These are phyloP conservation scores for Mungos mungo DNA, from an alignment of 2,113 vertebrate genomes.

Conservation along the genomic window DNA sequence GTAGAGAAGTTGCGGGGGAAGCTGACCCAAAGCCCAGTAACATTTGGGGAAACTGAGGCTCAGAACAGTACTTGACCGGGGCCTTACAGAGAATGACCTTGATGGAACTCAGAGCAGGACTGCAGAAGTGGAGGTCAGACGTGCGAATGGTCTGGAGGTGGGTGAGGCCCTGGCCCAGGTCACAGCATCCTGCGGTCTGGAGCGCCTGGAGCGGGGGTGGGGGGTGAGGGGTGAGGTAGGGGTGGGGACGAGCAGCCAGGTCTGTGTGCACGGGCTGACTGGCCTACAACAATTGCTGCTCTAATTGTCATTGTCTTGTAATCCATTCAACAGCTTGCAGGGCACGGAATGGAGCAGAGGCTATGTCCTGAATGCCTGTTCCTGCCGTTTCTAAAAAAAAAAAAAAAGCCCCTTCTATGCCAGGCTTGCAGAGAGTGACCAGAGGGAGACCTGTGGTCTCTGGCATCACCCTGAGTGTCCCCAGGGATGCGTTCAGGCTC, in stretches of 20 bases:
- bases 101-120: neutral
- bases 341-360: neutral
- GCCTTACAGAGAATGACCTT: neutral
- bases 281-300: constrained; percentile 28
- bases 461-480: neutral
- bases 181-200: neutral
- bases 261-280: neutral
- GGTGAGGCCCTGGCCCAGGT: neutral
- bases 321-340: constrained; percentile 65
- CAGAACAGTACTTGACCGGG: neutral
- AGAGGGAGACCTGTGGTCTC: neutral
- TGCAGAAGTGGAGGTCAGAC: neutral
- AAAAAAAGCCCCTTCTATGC: neutral
- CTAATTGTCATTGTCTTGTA: constrained; percentile 63
- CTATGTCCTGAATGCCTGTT: neutral
- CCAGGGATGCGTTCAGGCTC: neutral
- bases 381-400: neutral
- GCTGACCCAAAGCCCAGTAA: neutral
- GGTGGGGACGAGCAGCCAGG: neutral
- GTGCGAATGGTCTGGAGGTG: neutral
- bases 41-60: neutral
- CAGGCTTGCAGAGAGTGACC: neutral
- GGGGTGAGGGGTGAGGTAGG: fast-evolving
- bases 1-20: neutral
- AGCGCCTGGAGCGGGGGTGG: neutral